Evolutionary conservation across 2,797 vertebrate genomes (phyloP).

Genomic region (Helicolenus hilgendorfi): DNA sequence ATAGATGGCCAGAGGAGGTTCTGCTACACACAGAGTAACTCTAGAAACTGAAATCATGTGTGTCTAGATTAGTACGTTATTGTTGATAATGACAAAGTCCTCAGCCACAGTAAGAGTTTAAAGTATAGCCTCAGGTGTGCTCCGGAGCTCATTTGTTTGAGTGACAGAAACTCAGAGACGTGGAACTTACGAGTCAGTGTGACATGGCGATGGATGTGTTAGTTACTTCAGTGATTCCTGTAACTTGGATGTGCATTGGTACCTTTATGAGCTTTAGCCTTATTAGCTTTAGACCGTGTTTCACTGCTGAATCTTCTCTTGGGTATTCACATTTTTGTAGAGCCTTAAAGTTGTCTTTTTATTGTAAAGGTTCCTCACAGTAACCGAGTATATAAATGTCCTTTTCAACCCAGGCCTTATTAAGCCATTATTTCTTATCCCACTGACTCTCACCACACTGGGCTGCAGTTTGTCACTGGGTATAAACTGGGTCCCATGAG

Average conservation of each 20-base stretch:
- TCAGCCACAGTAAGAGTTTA: not conserved
- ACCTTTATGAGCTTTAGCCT: not conserved
- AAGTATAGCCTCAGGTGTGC: slow-evolving; percentile 1
- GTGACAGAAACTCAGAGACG: slow-evolving; percentile 11
- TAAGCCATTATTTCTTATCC: not conserved
- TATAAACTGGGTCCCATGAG: not conserved
- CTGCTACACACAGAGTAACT: not conserved
- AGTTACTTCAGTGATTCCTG: slow-evolving; percentile 1
- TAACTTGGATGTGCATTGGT: not conserved
- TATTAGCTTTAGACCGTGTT: slow-evolving; percentile 16
- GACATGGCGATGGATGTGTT: not conserved
- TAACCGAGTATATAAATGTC: not conserved
- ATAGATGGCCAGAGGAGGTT: not conserved
- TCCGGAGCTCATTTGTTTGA: slow-evolving; percentile 49
- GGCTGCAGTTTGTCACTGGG: slow-evolving; percentile 8
- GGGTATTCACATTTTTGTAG: not conserved
- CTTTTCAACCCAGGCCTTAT: slow-evolving; percentile 9
- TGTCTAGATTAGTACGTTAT: not conserved
- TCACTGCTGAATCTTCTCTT: slow-evolving; percentile 18
- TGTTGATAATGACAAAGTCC: slow-evolving; percentile 8
- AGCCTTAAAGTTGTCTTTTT: not conserved
- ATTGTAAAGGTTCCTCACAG: not conserved
- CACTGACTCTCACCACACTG: not conserved
- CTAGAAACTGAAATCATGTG: not conserved
- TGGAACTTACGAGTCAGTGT: slow-evolving; percentile 12